Percentiles rank a stretch among this genome's conserved stretches.
These are phyloP conservation scores for Galeopterus variegatus DNA, from an alignment of 2,113 vertebrate species.

Conservation along the genomic window DNA sequence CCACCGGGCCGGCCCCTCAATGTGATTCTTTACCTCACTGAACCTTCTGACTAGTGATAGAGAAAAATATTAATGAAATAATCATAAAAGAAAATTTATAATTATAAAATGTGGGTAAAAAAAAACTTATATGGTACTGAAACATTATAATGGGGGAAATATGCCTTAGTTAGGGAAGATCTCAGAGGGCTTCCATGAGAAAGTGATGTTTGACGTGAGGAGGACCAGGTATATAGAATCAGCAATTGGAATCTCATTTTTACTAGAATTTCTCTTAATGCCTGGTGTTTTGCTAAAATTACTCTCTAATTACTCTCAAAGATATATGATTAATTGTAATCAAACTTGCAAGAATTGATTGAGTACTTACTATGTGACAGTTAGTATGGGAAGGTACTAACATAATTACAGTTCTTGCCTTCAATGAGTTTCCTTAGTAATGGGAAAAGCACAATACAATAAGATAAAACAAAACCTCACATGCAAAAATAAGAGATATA, in stretches of 20 bases:
- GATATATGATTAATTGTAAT: not conserved
- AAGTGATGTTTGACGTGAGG: not conserved
- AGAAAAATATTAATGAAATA: not conserved
- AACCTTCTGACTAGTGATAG: not conserved
- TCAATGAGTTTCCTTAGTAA: not conserved
- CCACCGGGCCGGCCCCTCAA: too few species aligned
- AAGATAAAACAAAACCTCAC: not conserved
- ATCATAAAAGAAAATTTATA: not conserved
- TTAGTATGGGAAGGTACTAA: not conserved
- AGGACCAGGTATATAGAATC: not conserved
- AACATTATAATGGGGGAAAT: not conserved
- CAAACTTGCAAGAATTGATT: not conserved
- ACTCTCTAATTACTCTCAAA: not conserved
- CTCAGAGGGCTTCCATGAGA: not conserved
- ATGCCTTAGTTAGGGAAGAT: not conserved
- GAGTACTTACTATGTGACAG: not conserved
- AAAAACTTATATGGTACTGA: not conserved
- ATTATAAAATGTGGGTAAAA: slow-evolving; percentile 4
- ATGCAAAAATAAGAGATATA: slow-evolving; percentile 25
- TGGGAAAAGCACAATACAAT: not conserved
- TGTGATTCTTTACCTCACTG: not conserved
- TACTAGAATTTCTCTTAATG: not conserved
- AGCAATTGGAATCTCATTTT: not conserved
- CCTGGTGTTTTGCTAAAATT: not conserved
- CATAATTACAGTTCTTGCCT: not conserved